A percentile compares a stretch with the other conserved stretches of the same genome.
Conservation (phyloP, 2,797 vertebrate species). For the Phalloptychus januarius region DNA sequence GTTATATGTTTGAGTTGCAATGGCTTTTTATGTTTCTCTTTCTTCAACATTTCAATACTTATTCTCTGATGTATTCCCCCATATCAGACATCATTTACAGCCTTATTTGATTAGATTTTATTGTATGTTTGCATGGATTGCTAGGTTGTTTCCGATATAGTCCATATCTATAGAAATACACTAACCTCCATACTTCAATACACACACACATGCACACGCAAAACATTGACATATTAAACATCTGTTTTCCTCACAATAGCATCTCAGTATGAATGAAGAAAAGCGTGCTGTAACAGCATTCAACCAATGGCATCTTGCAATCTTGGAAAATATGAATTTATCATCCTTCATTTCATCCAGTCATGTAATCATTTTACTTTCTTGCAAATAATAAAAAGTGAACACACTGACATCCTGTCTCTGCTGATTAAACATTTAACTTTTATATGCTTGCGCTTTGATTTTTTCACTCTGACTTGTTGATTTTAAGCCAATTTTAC, state of each 20-base stretch:
- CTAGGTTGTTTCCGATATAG: background rate
- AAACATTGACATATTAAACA: background rate
- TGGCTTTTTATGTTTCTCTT: background rate
- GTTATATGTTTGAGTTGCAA: background rate
- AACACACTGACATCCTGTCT: slow-evolving; percentile 1
- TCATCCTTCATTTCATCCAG: slow-evolving; percentile 10
- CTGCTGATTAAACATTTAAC: background rate
- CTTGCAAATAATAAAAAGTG: slow-evolving; percentile 18
- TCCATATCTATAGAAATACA: background rate
- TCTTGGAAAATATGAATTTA: slow-evolving; percentile 18
- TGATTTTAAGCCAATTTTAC: slow-evolving; percentile 33
- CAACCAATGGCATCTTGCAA: slow-evolving; percentile 15
- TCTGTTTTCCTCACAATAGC: background rate
- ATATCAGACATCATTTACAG: background rate
- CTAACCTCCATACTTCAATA: no score
- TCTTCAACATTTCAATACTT: background rate
- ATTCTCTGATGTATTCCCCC: background rate
- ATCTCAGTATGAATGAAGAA: slow-evolving; percentile 25
- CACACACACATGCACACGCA: background rate
- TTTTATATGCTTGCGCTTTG: background rate
- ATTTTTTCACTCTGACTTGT: slow-evolving; percentile 16
- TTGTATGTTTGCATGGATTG: background rate
- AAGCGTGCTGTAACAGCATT: background rate
- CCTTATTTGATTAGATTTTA: background rate
- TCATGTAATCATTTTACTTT: slow-evolving; percentile 11